A percentile compares a stretch with the other conserved stretches of the same genome.
These are phyloP conservation scores for Allygus modestus DNA, from an alignment of 2,888 invertebrate genomes.

Conservation along the genomic window DNA sequence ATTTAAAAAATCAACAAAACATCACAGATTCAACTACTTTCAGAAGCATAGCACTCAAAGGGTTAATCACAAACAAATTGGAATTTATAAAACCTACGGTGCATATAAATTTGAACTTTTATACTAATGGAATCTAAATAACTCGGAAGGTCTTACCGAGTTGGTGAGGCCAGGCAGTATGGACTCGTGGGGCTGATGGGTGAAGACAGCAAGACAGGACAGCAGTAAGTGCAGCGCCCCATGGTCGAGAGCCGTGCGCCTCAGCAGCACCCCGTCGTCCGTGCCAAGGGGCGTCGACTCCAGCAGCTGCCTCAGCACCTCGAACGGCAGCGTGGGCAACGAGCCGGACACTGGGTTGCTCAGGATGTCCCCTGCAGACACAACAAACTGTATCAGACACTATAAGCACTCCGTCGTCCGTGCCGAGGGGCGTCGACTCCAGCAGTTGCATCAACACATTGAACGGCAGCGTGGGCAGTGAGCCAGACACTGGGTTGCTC, in stretches of 20 bases:
- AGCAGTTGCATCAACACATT: conserved; percentile 86
- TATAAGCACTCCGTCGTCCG: conserved; percentile 87
- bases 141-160: background rate
- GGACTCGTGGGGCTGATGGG: conserved; percentile 84
- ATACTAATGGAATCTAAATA: no score
- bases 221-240: conserved; percentile 92
- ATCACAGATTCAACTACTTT: no score
- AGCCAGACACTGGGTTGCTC: conserved; percentile 82
- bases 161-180: conserved; percentile 72
- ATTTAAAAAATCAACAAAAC: no score
- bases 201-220: conserved; percentile 92
- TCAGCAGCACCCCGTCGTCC: conserved; percentile 85
- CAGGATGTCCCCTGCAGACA: conserved; percentile 81
- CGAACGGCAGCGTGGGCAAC: conserved; percentile 86
- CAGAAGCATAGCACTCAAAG: no score
- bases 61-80: no score
- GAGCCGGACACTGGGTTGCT: conserved; percentile 83
- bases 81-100: no score
- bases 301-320: conserved; percentile 86
- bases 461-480: conserved; percentile 86
- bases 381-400: conserved; percentile 67
- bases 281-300: conserved; percentile 86
- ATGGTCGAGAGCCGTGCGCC: conserved; percentile 88
- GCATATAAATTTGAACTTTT: no score
- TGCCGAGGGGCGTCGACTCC: conserved; percentile 85